phyloP scores from a whole-genome alignment of 2,888 invertebrate genomes.

The Bugula neritina region DNA sequence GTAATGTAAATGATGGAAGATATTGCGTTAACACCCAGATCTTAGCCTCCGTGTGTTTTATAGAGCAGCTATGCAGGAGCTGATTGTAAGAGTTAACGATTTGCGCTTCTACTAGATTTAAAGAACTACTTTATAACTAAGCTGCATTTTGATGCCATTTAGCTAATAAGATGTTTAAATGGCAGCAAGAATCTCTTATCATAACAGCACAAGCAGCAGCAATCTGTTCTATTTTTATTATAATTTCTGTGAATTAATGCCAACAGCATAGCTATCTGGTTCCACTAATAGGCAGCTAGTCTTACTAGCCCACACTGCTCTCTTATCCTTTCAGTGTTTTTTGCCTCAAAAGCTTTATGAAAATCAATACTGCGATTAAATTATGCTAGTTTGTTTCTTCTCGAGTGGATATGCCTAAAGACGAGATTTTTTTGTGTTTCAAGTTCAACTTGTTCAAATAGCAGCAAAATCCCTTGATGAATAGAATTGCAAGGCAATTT shows the following conservation, averaged over 20 bases:
- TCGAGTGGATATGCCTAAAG: no score
- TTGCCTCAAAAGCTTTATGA: conserved; percentile 25
- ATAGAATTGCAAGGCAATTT: background rate
- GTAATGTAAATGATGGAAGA: no score
- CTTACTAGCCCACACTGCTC: background rate
- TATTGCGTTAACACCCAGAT: no score
- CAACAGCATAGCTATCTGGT: background rate
- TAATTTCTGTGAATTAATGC: background rate
- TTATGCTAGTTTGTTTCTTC: conserved; percentile 8
- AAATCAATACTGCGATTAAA: conserved; percentile 21
- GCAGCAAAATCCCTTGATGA: background rate
- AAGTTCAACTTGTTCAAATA: conserved; percentile 24
- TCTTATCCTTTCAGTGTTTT: conserved; percentile 10
- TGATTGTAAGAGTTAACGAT: no score
- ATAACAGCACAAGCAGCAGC: background rate
- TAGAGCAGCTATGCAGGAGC: no score
- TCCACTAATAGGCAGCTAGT: background rate
- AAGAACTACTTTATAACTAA: no score
- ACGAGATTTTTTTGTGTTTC: conserved; percentile 15
- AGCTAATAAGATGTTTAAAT: background rate
- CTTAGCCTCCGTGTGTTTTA: no score
- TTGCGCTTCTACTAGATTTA: no score
- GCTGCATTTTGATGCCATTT: background rate
- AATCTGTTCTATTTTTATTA: background rate
- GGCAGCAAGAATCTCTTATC: background rate